A percentile compares a stretch with the other conserved stretches of the same genome.
These are phyloP conservation scores for Actinia tenebrosa DNA, from an alignment of 64 coral and sea anemone genomes.

Conservation along the genomic window DNA sequence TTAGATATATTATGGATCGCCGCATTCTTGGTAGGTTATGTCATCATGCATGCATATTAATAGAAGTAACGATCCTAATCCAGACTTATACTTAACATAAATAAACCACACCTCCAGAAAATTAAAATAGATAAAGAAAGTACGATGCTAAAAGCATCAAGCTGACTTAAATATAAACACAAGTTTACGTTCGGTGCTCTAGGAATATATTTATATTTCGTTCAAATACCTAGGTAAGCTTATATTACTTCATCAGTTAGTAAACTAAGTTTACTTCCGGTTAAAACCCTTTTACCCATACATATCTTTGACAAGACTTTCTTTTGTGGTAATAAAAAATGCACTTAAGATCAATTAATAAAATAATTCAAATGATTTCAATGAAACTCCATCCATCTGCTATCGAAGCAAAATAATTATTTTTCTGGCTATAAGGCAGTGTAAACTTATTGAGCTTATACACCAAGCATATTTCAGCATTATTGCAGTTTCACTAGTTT, in stretches of 20 bases:
- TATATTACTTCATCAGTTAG: not conserved
- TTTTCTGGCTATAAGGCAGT: too few relatives aligned
- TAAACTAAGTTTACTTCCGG: constrained; percentile 1
- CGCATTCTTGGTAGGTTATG: not conserved
- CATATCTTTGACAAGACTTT: not conserved
- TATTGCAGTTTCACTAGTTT: not conserved
- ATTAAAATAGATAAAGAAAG: not conserved
- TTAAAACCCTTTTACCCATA: not conserved
- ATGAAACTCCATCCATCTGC: too few relatives aligned
- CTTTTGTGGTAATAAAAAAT: not conserved
- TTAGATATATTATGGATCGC: not conserved
- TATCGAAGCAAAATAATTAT: too few relatives aligned
- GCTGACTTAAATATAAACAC: not conserved
- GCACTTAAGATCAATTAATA: not conserved
- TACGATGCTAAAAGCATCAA: not conserved
- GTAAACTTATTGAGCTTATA: too few relatives aligned
- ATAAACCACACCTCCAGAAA: not conserved
- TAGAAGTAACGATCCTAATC: not conserved
- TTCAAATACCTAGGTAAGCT: not conserved
- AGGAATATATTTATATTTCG: not conserved
- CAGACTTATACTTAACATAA: not conserved
- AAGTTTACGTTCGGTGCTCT: not conserved
- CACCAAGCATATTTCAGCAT: not conserved
- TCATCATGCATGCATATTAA: not conserved
- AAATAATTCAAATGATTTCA: not conserved